phyloP scores from a whole-genome alignment of 2,888 invertebrate species.

The Prosopocoilus inquinatus region DNA sequence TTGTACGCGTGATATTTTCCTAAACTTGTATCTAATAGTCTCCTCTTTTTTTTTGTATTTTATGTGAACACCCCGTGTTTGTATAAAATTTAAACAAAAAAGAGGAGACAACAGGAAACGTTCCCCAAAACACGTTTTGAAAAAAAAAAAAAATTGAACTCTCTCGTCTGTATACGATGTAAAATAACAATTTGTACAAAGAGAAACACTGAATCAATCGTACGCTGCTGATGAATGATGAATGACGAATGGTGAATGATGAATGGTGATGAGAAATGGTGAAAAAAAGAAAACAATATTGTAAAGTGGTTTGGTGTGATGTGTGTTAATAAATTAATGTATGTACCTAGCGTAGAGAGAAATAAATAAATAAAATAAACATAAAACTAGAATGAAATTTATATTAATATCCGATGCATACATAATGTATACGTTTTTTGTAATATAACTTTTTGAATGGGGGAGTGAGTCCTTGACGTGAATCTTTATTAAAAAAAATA shows the following conservation, averaged over 20 bases:
- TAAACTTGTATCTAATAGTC: not conserved
- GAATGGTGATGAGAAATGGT: too few relatives aligned
- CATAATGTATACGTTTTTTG: conserved; percentile 19
- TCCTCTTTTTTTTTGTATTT: not conserved
- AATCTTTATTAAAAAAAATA: conserved; percentile 5
- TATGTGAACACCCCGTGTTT: not conserved
- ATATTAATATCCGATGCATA: conserved; percentile 8
- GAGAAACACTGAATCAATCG: conserved; percentile 26
- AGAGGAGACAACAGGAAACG: too few relatives aligned
- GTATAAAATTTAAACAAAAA: too few relatives aligned
- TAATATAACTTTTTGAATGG: conserved; percentile 9
- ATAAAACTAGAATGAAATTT: conserved; percentile 17
- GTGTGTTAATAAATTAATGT: conserved; percentile 31
- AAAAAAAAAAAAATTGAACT: conserved; percentile 12
- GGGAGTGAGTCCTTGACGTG: not conserved
- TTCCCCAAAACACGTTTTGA: not conserved
- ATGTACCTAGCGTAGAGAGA: conserved; percentile 22
- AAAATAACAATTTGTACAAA: conserved; percentile 47
- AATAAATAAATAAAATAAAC: too few relatives aligned
- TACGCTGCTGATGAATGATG: too few relatives aligned
- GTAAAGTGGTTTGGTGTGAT: conserved; percentile 36
- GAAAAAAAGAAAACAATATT: conserved; percentile 33
- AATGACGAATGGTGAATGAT: too few relatives aligned
- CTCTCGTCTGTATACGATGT: conserved; percentile 30
- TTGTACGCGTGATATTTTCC: not conserved